Conservation (phyloP, 2,113 vertebrate genomes). For the Poicephalus gulielmi region DNA sequence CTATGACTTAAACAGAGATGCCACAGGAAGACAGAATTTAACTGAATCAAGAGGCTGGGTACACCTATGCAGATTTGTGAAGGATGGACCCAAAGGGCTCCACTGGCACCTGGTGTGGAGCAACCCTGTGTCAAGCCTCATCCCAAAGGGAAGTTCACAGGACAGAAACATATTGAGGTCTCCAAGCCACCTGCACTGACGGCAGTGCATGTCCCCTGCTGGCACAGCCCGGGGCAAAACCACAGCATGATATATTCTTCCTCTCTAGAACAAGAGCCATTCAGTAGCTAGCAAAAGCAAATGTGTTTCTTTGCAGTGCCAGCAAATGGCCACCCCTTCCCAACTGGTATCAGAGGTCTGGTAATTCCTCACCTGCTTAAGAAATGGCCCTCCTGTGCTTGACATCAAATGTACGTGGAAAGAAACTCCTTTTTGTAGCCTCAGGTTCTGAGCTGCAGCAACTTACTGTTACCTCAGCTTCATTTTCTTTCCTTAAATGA, state of each 20-base stretch:
- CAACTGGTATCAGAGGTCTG: background rate
- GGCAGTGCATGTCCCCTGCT: fast-evolving
- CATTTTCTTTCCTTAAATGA: background rate
- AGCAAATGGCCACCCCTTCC: background rate
- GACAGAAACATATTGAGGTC: background rate
- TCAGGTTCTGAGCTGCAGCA: background rate
- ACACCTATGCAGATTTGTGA: background rate
- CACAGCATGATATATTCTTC: fast-evolving
- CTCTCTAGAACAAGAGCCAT: background rate
- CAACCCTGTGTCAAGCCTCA: background rate
- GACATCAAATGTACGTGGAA: background rate
- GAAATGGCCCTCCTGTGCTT: fast-evolving
- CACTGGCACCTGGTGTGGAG: background rate
- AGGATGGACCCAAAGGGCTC: background rate
- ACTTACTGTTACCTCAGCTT: background rate
- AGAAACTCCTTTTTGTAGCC: background rate
- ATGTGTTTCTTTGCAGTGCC: background rate
- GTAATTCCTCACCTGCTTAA: background rate
- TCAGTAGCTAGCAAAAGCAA: background rate
- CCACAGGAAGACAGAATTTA: background rate
- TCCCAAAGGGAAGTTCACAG: background rate
- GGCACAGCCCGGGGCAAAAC: background rate
- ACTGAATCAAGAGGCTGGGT: background rate
- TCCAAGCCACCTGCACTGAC: background rate
- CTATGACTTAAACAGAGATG: background rate